Percentiles rank a stretch among this genome's conserved stretches.
Conservation (phyloP, 2,888 invertebrate genomes). For the Eupithecia pulchellata region DNA sequence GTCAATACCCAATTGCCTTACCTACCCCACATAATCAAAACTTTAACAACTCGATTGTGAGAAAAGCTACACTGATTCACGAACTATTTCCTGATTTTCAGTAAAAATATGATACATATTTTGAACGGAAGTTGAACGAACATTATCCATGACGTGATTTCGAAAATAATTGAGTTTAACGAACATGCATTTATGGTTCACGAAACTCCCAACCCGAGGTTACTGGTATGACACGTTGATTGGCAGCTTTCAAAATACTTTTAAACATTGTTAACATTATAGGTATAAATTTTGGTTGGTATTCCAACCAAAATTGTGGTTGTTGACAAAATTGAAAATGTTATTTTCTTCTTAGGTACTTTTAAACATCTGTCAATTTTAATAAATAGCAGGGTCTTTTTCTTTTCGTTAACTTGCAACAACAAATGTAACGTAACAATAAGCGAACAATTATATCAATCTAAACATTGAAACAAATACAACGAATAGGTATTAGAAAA, state of each 20-base stretch:
- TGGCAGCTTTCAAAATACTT: not conserved
- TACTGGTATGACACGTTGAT: not conserved
- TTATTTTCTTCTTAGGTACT: not conserved
- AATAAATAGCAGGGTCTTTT: not conserved
- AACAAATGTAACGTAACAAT: too few relatives aligned
- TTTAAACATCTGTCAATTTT: not conserved
- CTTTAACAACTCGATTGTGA: not conserved
- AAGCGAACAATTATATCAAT: too few relatives aligned
- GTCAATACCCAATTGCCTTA: not conserved
- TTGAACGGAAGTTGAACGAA: not conserved
- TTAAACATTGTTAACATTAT: not conserved
- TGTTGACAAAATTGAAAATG: too few relatives aligned
- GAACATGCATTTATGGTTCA: constrained; percentile 5
- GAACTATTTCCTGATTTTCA: not conserved
- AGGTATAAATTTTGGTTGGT: too few relatives aligned
- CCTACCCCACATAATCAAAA: not conserved
- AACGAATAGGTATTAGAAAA: not conserved
- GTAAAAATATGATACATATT: not conserved
- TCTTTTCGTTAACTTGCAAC: too few relatives aligned
- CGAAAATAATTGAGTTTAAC: constrained; percentile 6
- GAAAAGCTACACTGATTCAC: not conserved
- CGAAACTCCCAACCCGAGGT: not conserved
- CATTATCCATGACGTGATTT: constrained; percentile 2
- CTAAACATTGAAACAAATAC: too few relatives aligned
- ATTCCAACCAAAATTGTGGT: not conserved